Evolutionary conservation across 1,140 invertebrate species (phyloP), one percentile per base, ranked within the genome.

Genomic region (Zaprionus ghesquierei): DNA sequence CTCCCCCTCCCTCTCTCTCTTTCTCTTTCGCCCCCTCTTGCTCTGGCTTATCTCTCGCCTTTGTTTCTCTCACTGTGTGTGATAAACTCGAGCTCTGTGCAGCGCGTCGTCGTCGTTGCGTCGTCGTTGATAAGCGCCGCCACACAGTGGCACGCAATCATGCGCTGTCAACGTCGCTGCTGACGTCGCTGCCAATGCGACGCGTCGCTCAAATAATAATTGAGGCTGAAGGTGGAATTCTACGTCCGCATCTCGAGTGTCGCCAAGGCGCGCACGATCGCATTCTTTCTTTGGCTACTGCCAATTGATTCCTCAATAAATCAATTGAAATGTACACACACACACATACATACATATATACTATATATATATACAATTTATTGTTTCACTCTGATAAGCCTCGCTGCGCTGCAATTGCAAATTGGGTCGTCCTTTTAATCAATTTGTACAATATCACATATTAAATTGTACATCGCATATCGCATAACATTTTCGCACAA

Each of bases 141-240:
- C 18, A n/a, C 27, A 29, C 58, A 18, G 15, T 46, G 41, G 23
- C 58, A 60, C 56, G 46, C 59, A 62, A 27, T 49, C 25, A 9
- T n/a, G 15, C 66, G 15, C 10, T n/a, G 49, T 29, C 3, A 5
- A 27, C 41, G 51, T 35, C 33, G 13, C 10, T 6, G 33, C 25
- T 12, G 23, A 4, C 10, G 50, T 22, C 29, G 59, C 18, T 13
- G 22, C 20, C 8, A 6, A 13, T 23, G 58, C 41, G 25, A 9
- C 4, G 68, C n/a, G 38, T 27, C n/a, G 35, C 15, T 41, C 35
- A 41, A 41, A 41, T 41, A 41, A 41, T 41, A 86, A 85, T 85
- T 85, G 81, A 76, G 79, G 66, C 74, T 79, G 81, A 85, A 85
- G 81, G 81, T 85, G 74, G 74, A 85, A 63, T 73, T 73, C 50